phyloP scores from a whole-genome alignment of 2,797 vertebrate species.

The Bradypus variegatus region DNA sequence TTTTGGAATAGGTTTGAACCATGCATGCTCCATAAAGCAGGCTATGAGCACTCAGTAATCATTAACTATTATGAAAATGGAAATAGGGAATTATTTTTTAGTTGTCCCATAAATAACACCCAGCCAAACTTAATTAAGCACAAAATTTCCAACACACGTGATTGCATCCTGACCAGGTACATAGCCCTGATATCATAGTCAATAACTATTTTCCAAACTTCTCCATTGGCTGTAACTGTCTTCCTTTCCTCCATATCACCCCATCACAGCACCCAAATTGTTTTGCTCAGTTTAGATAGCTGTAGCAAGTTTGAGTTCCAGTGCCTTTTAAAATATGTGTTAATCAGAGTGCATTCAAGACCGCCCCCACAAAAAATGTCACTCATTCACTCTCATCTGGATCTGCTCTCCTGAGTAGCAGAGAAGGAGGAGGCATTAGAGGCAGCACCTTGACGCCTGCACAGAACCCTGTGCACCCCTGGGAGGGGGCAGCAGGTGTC shows the following conservation, averaged over 20 bases:
- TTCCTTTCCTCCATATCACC: neutral
- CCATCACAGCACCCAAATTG: neutral
- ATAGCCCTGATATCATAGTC: neutral
- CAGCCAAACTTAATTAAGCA: neutral
- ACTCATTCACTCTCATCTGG: neutral
- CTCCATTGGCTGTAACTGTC: neutral
- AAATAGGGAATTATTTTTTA: neutral
- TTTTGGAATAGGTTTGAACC: slow-evolving; percentile 17
- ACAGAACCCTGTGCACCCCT: neutral
- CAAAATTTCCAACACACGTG: neutral
- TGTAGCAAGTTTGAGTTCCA: neutral
- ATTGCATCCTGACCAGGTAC: neutral
- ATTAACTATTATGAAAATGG: neutral
- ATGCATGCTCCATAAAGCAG: neutral
- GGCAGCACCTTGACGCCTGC: neutral
- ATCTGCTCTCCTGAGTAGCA: neutral
- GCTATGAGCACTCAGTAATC: neutral
- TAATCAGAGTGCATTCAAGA: neutral
- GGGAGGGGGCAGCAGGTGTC: neutral
- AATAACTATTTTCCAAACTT: neutral
- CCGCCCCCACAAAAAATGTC: neutral
- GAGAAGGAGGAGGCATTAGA: neutral
- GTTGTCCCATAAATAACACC: neutral
- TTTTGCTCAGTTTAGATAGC: neutral
- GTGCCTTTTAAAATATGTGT: neutral